A percentile compares a stretch with the other conserved stretches of the same genome.
Conservation (phyloP, 1,140 invertebrate genomes). For the Lordiphosa mommai region DNA sequence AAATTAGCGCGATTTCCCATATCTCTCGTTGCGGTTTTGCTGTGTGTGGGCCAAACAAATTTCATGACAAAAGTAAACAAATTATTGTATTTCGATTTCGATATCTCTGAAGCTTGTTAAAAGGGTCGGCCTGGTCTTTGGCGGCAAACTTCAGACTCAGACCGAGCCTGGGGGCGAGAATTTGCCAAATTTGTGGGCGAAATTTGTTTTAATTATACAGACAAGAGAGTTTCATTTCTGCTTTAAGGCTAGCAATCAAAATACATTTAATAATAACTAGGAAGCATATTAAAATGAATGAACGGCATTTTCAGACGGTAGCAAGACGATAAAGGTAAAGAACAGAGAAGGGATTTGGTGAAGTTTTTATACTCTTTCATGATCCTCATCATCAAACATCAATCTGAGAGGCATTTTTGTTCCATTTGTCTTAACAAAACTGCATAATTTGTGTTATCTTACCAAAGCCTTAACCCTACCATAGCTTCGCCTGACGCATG, state of each 20-base stretch:
- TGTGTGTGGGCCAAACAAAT: constrained; percentile 40
- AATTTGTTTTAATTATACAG: constrained; percentile 53
- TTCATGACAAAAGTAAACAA: constrained; percentile 68
- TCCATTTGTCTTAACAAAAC: too few relatives aligned
- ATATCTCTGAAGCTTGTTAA: constrained; percentile 40
- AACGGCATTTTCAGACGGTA: neutral
- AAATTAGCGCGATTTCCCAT: constrained; percentile 52
- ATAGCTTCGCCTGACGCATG: constrained; percentile 19
- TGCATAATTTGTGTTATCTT: too few relatives aligned
- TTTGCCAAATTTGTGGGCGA: constrained; percentile 42
- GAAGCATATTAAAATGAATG: neutral
- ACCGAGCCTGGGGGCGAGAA: constrained; percentile 20
- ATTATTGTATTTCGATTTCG: constrained; percentile 36
- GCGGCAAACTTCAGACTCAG: constrained; percentile 58
- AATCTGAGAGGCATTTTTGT: too few relatives aligned
- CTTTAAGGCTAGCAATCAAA: constrained; percentile 40
- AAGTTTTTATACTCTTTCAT: too few relatives aligned
- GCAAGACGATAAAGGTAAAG: constrained; percentile 6
- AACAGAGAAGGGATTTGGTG: too few relatives aligned
- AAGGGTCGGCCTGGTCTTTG: constrained; percentile 21
- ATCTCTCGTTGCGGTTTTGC: constrained; percentile 11
- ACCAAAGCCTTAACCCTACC: too few relatives aligned
- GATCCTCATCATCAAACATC: too few relatives aligned
- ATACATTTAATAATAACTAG: constrained; percentile 38
- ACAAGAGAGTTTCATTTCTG: constrained; percentile 13